These are phyloP conservation scores for Popillia japonica DNA, from an alignment of 1,140 invertebrate species.

Conservation along the genomic window DNA sequence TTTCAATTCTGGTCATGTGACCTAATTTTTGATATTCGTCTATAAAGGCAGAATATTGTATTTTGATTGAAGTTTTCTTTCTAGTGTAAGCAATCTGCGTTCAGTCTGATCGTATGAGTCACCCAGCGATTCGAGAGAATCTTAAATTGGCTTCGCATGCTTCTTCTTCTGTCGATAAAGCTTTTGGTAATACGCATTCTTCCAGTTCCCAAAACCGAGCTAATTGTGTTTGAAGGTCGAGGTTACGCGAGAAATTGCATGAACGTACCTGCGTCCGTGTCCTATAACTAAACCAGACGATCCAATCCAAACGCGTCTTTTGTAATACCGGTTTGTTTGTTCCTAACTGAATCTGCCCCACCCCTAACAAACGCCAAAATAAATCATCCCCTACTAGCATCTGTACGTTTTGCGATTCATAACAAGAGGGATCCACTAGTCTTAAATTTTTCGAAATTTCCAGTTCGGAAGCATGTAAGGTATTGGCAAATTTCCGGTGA, in stretches of 20 bases:
- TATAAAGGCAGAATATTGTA: neutral
- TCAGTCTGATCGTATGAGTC: neutral
- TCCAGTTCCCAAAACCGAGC: neutral
- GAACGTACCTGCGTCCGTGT: neutral
- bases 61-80: neutral
- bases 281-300: too few relatives aligned
- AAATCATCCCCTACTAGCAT: too few relatives aligned
- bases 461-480: too few relatives aligned
- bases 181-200: neutral
- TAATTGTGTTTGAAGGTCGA: conserved; percentile 11
- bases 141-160: neutral
- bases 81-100: neutral
- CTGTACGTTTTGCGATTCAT: too few relatives aligned
- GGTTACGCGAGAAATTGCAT: neutral
- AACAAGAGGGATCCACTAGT: too few relatives aligned
- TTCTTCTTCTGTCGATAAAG: neutral
- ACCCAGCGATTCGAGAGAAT: neutral
- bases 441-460: too few relatives aligned
- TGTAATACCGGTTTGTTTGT: too few relatives aligned
- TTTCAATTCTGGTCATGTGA: conserved; percentile 18
- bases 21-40: conserved; percentile 5
- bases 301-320: too few relatives aligned
- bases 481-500: too few relatives aligned
- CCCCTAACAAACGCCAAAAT: too few relatives aligned
- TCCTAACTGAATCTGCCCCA: too few relatives aligned